Conservation (phyloP, 2,113 vertebrate species). For the Alouatta palliata region DNA sequence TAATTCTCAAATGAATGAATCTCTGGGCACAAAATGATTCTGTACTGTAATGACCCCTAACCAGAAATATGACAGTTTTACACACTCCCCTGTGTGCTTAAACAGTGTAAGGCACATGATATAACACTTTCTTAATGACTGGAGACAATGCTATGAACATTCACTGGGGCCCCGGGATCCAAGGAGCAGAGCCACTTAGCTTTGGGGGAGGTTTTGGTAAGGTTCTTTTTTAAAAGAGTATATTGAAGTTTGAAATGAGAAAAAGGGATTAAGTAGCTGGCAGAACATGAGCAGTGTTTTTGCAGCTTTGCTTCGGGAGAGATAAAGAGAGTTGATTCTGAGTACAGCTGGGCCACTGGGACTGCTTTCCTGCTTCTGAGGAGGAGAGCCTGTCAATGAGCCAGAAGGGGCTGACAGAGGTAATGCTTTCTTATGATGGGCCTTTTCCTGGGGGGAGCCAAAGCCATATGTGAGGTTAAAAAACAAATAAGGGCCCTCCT, state of each 20-base stretch:
- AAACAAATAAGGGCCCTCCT: background rate
- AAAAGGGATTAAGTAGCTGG: background rate
- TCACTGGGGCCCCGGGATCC: background rate
- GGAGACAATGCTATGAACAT: background rate
- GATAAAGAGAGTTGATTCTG: background rate
- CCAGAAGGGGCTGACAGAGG: background rate
- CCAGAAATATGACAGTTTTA: background rate
- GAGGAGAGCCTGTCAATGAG: background rate
- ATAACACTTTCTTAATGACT: background rate
- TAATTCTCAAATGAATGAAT: background rate
- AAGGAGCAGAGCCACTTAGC: background rate
- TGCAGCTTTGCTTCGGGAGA: slow-evolving; percentile 5
- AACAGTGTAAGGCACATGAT: background rate
- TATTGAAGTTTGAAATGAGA: slow-evolving; percentile 28
- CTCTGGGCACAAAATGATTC: background rate
- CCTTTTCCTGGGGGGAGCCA: background rate
- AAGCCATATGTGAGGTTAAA: background rate
- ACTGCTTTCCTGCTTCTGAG: background rate
- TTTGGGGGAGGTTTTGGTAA: background rate
- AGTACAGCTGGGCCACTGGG: background rate
- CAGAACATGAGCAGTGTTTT: background rate
- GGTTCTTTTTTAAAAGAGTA: background rate
- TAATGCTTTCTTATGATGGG: background rate
- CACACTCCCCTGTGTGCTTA: background rate
- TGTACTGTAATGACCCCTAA: background rate